Conservation (phyloP, 2,113 vertebrate species). For the Abramis brama region DNA sequence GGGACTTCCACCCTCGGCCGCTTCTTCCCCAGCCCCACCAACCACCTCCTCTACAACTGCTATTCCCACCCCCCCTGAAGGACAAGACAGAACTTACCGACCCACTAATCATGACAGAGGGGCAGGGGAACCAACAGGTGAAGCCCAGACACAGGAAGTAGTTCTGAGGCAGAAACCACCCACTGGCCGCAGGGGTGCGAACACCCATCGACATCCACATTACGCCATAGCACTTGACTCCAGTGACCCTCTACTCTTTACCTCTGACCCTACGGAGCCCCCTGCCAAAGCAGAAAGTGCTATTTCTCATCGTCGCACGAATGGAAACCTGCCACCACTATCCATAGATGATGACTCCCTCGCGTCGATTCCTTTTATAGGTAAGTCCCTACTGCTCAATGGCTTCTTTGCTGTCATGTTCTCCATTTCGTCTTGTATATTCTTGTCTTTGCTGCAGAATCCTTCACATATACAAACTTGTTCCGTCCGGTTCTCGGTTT, state of each 20-base stretch:
- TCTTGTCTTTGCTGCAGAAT: neutral
- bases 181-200: slow-evolving; percentile 82
- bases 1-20: slow-evolving; percentile 37
- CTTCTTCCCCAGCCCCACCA: slow-evolving; percentile 36
- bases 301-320: slow-evolving; percentile 60
- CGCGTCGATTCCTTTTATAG: slow-evolving; percentile 96
- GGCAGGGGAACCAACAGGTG: slow-evolving; percentile 68
- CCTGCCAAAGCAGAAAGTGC: slow-evolving; percentile 41
- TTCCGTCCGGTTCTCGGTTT: neutral
- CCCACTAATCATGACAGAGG: slow-evolving; percentile 76
- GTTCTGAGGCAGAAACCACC: slow-evolving; percentile 92
- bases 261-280: slow-evolving; percentile 64
- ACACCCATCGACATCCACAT: slow-evolving; percentile 82
- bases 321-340: slow-evolving; percentile 80
- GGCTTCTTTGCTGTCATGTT: slow-evolving; percentile 20
- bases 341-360: slow-evolving; percentile 87
- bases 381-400: slow-evolving; percentile 74
- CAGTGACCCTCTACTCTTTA: slow-evolving; percentile 76
- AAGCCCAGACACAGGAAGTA: slow-evolving; percentile 80
- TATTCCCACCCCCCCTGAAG: slow-evolving; percentile 58
- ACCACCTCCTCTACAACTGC: slow-evolving; percentile 49
- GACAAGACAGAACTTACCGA: slow-evolving; percentile 70
- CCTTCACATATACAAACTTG: no score
- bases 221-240: slow-evolving; percentile 82
- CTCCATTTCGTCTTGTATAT: slow-evolving; percentile 24